Evolutionary conservation across 2,888 invertebrate genomes (phyloP).

Genomic region (Tinea trinotella): DNA sequence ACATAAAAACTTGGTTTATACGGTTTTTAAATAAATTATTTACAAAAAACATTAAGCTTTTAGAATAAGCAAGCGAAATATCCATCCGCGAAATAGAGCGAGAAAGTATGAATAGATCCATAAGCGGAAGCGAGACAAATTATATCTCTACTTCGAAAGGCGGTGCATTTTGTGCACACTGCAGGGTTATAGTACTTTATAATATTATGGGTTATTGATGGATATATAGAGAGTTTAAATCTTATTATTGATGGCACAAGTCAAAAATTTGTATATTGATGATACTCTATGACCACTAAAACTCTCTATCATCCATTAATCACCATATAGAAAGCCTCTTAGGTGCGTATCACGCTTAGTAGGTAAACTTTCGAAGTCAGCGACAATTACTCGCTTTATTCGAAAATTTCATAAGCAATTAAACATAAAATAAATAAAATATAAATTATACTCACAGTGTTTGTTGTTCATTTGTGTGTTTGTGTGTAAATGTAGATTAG

Average conservation of each 20-base stretch:
- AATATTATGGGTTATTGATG: not conserved
- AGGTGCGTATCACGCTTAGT: not conserved
- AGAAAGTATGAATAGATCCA: not conserved
- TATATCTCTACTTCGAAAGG: not conserved
- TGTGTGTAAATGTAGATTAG: not conserved
- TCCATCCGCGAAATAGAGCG: not conserved
- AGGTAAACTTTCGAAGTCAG: not conserved
- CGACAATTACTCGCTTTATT: not conserved
- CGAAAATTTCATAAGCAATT: not conserved
- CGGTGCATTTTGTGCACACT: not conserved
- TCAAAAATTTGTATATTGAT: no score
- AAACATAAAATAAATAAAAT: not conserved
- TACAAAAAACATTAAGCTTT: not conserved
- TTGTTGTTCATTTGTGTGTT: slow-evolving; percentile 3
- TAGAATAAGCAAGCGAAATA: no score
- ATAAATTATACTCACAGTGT: slow-evolving; percentile 13
- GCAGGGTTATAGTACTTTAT: not conserved
- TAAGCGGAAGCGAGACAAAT: not conserved
- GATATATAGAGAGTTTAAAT: no score
- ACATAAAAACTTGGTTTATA: no score
- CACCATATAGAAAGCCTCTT: not conserved
- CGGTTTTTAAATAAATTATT: no score
- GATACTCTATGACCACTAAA: no score
- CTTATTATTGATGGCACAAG: no score
- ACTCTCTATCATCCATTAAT: no score